Evolutionary conservation across 2,888 invertebrate genomes (phyloP).

Genomic region (Epinotia demarniana): DNA sequence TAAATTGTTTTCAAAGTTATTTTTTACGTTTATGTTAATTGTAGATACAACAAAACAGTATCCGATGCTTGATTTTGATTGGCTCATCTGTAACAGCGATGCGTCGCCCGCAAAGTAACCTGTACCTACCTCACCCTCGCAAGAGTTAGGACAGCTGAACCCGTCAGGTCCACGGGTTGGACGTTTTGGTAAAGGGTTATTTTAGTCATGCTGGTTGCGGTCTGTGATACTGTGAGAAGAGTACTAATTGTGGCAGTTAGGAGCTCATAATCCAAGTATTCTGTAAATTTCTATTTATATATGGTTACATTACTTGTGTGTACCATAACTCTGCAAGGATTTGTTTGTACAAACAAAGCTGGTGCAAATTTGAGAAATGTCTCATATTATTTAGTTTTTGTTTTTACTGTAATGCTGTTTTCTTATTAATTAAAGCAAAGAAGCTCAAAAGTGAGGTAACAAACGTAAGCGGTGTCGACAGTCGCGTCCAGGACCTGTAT

Average conservation of each 20-base stretch:
- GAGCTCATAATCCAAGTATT: neutral
- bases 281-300: conserved; percentile 6
- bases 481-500: conserved; percentile 64
- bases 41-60: conserved; percentile 84
- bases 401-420: conserved; percentile 51
- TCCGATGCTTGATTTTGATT: conserved; percentile 85
- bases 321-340: conserved; percentile 12
- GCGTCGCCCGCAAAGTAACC: conserved; percentile 73
- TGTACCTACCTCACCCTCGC: conserved; percentile 66
- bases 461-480: conserved; percentile 69
- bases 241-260: conserved; percentile 13
- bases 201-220: conserved; percentile 41
- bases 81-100: conserved; percentile 81
- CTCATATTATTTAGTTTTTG: conserved; percentile 10
- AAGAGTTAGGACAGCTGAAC: conserved; percentile 65
- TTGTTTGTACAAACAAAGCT: conserved; percentile 16
- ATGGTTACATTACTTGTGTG: conserved; percentile 25
- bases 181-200: conserved; percentile 63
- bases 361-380: conserved; percentile 31
- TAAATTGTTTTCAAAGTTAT: conserved; percentile 54
- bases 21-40: conserved; percentile 80
- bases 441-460: conserved; percentile 76
- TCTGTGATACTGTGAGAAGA: conserved; percentile 36
- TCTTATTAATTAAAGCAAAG: conserved; percentile 79
- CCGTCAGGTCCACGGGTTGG: conserved; percentile 59